phyloP scores from a whole-genome alignment of 2,113 vertebrate species.

The Herpailurus yagouaroundi region DNA sequence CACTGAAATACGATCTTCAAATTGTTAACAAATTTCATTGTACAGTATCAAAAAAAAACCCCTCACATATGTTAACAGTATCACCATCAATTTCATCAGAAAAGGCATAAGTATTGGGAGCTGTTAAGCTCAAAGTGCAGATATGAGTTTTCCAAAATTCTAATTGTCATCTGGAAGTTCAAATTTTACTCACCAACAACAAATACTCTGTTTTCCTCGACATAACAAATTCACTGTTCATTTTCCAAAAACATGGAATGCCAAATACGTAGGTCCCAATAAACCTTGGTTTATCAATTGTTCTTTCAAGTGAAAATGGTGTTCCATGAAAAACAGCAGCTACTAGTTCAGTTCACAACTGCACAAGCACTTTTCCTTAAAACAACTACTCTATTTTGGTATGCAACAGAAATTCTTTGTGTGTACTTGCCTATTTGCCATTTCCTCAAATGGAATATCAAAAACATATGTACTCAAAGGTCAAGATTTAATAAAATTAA shows the following conservation, averaged over 20 bases:
- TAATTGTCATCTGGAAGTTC: not conserved
- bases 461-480: not conserved
- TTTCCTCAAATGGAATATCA: constrained; percentile 12
- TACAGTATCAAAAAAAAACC: not conserved
- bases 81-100: constrained; percentile 6
- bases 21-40: constrained; percentile 17
- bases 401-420: not conserved
- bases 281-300: not conserved
- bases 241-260: constrained; percentile 10
- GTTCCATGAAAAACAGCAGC: not conserved
- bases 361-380: not conserved
- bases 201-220: not conserved
- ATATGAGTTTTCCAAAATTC: constrained; percentile 33
- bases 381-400: not conserved
- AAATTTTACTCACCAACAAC: constrained; percentile 26
- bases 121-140: not conserved
- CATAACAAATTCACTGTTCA: not conserved
- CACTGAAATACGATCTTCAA: constrained; percentile 26
- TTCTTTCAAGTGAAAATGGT: constrained; percentile 51
- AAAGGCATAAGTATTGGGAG: not conserved
- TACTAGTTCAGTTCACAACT: constrained; percentile 17
- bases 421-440: not conserved
- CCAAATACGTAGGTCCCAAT: not conserved
- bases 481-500: constrained; percentile 42
- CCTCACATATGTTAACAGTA: constrained; percentile 8